A percentile compares a stretch with the other conserved stretches of the same genome.
Evolutionary conservation across 2,113 vertebrate genomes (phyloP).

Genomic region (Argyrosomus japonicus): DNA sequence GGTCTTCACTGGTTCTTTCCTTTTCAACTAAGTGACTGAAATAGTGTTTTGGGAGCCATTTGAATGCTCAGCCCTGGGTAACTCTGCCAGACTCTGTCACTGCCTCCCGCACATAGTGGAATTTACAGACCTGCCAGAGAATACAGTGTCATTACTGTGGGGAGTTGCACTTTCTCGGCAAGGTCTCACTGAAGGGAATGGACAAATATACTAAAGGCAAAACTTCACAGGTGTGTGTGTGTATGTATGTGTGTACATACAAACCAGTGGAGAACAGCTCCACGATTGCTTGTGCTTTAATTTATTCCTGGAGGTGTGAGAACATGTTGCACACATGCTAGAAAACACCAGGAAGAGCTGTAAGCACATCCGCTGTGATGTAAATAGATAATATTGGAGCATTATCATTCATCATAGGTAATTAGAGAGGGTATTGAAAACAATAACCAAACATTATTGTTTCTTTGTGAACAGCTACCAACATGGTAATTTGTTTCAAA

Average conservation of each 20-base stretch:
- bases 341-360: background rate
- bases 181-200: slow-evolving; percentile 40
- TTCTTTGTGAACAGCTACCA: background rate
- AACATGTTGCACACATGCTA: background rate
- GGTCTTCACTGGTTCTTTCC: slow-evolving; percentile 35
- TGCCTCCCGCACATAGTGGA: slow-evolving; percentile 54
- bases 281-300: slow-evolving; percentile 20
- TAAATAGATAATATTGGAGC: background rate
- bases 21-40: slow-evolving; percentile 32
- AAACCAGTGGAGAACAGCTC: background rate
- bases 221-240: slow-evolving; percentile 20
- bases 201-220: slow-evolving; percentile 44
- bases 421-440: slow-evolving; percentile 12
- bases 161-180: slow-evolving; percentile 54
- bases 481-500: slow-evolving; percentile 6
- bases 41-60: slow-evolving; percentile 68
- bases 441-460: background rate
- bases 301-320: slow-evolving; percentile 22
- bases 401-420: background rate
- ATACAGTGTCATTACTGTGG: slow-evolving; percentile 55
- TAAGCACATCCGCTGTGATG: background rate
- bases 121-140: slow-evolving; percentile 72
- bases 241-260: background rate
- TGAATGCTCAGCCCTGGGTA: slow-evolving; percentile 68
- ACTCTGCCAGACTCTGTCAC: slow-evolving; percentile 58